Conservation (phyloP, 2,888 invertebrate species). For the Liodrosophila aerea region DNA sequence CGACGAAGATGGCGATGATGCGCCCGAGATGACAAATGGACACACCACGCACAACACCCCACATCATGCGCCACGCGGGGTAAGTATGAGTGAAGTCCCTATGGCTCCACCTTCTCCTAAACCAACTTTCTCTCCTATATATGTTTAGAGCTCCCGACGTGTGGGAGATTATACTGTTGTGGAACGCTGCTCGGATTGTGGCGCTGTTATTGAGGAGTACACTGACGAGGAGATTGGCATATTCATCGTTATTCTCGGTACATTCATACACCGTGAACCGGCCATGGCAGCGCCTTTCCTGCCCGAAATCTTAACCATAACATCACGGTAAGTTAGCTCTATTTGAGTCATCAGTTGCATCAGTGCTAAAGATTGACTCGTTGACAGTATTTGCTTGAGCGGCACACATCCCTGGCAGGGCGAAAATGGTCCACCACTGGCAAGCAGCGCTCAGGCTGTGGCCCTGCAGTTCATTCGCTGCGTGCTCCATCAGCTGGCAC, state of each 20-base stretch:
- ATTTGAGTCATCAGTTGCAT: too few species aligned
- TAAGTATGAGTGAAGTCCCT: constrained; percentile 79
- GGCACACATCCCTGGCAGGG: constrained; percentile 94
- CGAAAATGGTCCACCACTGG: constrained; percentile 93
- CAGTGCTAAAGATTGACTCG: not conserved
- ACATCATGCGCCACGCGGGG: constrained; percentile 48
- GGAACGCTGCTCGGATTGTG: constrained; percentile 92
- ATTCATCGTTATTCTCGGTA: constrained; percentile 95
- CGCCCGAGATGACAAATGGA: constrained; percentile 65
- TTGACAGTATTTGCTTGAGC: constrained; percentile 82
- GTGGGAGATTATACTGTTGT: constrained; percentile 89
- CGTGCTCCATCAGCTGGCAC: constrained; percentile 97
- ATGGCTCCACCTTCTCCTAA: not conserved
- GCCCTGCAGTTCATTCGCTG: constrained; percentile 98
- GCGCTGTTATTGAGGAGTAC: constrained; percentile 93
- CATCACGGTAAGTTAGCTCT: constrained; percentile 87
- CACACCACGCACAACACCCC: constrained; percentile 48
- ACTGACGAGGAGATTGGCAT: constrained; percentile 98
- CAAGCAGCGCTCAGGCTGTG: constrained; percentile 97
- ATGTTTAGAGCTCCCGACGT: constrained; percentile 84
- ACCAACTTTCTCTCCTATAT: not conserved
- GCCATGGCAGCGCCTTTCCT: constrained; percentile 95
- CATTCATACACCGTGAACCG: constrained; percentile 98
- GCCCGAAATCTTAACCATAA: constrained; percentile 94
- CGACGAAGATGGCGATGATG: constrained; percentile 72